Evolutionary conservation across 2,797 vertebrate species (phyloP), one percentile per base, ranked within the genome.

Genomic region (Chromis chromis): DNA sequence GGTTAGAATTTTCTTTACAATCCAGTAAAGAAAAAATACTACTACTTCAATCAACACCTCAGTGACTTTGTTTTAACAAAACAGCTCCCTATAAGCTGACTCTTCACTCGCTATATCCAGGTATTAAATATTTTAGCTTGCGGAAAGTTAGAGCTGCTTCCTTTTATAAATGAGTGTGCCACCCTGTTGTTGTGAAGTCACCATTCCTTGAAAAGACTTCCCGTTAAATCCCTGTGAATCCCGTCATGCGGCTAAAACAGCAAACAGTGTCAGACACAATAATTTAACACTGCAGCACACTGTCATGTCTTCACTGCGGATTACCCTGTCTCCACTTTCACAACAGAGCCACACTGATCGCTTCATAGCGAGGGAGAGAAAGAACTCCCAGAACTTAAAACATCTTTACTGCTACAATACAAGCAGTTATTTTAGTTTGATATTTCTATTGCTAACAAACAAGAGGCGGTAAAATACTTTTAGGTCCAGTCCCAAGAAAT

Each of bases 301-400:
- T 60, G 76, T 74, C 84, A 75, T 70, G 82, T 74, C 62, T 78
- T 79, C 83, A 72, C 72, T 85, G 53, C 6, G 63, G 83, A 87
- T 89, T 77, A 83, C 64, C 33, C 61, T 12, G 75, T 81, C 77
- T 79, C 31, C 57, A 19, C 56, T 67, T 81, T 75, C 57, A 78
- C 58, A 76, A 72, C 61, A 54, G 52, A 75, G 55, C 60, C 57
- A 6, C 44, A 74, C 4, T 17, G 70, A 84, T 74, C 40, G 22
- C 58, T 69, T 69, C 54, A 42, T 9, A 27, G 60, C 22, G n/a
- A 56, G 28, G n/a, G 9, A 57, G 33, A 25, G 14, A 49, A 21
- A 39, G 12, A 33, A 6, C 4, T 44, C 13, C n/a, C 22, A 31
- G 31, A 54, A 52, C 53, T 3, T 28, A 21, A 68, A 68, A 65